Conservation (phyloP, 2,797 vertebrate species). For the Choloepus didactylus region DNA sequence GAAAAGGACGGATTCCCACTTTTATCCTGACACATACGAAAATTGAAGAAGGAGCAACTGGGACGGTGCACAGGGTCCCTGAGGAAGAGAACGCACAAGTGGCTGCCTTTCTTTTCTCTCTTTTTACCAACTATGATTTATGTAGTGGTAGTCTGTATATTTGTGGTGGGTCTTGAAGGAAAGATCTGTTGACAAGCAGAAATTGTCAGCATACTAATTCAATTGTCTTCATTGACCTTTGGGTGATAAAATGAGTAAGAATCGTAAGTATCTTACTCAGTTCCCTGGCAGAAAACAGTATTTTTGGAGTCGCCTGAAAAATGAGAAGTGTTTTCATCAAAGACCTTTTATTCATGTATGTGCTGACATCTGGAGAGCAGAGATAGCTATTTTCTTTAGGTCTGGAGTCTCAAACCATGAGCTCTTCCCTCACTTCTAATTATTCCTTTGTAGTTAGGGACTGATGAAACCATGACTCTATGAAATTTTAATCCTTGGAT, state of each 20-base stretch:
- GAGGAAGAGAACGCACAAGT: not conserved
- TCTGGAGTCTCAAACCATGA: constrained; percentile 83
- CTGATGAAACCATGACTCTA: constrained; percentile 90
- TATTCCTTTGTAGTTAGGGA: constrained; percentile 95
- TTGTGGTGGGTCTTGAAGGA: not conserved
- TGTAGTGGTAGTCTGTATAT: not conserved
- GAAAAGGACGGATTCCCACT: not conserved
- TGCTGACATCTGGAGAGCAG: constrained; percentile 87
- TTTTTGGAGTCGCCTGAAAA: constrained; percentile 79
- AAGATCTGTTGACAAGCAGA: constrained; percentile 26
- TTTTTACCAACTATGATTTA: not conserved
- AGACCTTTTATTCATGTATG: constrained; percentile 72
- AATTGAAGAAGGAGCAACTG: not conserved
- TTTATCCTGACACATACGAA: not conserved
- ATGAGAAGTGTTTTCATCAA: constrained; percentile 83
- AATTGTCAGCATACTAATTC: not conserved
- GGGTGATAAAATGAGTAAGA: constrained; percentile 13
- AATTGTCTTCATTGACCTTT: constrained; percentile 34
- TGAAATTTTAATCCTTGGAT: constrained; percentile 89
- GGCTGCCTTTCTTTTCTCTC: not conserved
- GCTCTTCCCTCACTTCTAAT: constrained; percentile 91
- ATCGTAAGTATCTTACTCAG: constrained; percentile 57
- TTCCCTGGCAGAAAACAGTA: constrained; percentile 54
- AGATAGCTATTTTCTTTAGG: constrained; percentile 87
- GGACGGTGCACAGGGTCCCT: not conserved